These are phyloP conservation scores for Halisarca cf. caerulea DNA, from an alignment of 37 sponge, comb jelly and placozoan genomes.

Conservation along the genomic window DNA sequence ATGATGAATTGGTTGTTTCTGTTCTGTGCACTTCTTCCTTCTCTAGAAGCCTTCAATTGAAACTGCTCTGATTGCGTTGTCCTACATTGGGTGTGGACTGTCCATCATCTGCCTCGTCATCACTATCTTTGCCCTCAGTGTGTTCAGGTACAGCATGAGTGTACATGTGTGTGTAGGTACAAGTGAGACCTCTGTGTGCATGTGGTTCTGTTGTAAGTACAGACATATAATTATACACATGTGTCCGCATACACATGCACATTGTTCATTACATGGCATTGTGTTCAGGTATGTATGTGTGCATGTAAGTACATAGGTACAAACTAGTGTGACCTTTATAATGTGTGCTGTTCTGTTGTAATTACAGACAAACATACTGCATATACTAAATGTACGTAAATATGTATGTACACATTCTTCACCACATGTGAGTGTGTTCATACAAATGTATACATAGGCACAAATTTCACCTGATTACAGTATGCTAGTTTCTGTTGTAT, in stretches of 20 bases:
- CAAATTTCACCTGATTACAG: not conserved
- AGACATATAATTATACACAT: too few species aligned
- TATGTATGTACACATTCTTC: too few species aligned
- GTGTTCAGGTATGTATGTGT: slow-evolving; percentile 45
- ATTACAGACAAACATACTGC: too few species aligned
- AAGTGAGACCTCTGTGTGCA: not conserved
- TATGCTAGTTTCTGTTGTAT: not conserved
- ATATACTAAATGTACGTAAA: too few species aligned
- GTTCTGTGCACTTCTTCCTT: not conserved
- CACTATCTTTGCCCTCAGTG: slow-evolving; percentile 39
- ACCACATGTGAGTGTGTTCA: too few species aligned
- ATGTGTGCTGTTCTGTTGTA: too few species aligned
- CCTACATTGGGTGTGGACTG: slow-evolving; percentile 66
- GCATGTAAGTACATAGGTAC: not conserved
- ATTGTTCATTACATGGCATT: too few species aligned
- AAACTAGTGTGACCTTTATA: not conserved
- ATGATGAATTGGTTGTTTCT: too few species aligned
- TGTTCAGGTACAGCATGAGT: slow-evolving; percentile 38
- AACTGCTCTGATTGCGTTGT: slow-evolving; percentile 36
- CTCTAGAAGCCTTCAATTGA: not conserved
- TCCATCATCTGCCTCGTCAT: slow-evolving; percentile 59
- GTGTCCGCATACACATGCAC: too few species aligned
- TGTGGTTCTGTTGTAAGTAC: too few species aligned
- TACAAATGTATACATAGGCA: not conserved
- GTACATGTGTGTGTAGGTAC: not conserved